Base-by-base conservation (phyloP, 2,888 invertebrate genomes). In the Prosopocoilus inquinatus region DNA sequence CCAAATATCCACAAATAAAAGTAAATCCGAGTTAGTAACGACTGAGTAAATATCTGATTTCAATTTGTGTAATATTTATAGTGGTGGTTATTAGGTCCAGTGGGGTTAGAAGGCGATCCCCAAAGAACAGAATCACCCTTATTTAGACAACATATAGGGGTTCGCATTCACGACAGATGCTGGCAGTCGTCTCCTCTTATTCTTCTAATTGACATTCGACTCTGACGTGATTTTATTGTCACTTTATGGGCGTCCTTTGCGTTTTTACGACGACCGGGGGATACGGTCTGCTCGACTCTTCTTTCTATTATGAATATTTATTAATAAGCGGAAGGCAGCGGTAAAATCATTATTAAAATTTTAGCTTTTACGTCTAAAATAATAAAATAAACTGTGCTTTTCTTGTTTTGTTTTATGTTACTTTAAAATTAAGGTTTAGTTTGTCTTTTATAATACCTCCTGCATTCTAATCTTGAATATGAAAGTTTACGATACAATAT, bases 61-160 rank as follows among this genome's bases (percentile, higher is more conserved):
- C 63, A 64, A 64, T 64, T 64, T 64, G 63, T 58, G 59, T 59
- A 64, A 64, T 64, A 64, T 62, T 64, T 64, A 64, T 64, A 60
- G 63, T 51, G 56, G 56, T 51, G 48, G 51, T 56, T 56, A 56
- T 38, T 20, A 38, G 50, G 55, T 50, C 50, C 55, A 50, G 33
- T 35, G 55, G 55, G 53, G 55, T 38, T 53, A 36, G 38, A 53
- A 53, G 39, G 47, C 32, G 53, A 53, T 47, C 53, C 36, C 35
- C 11, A 16, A 39, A 12, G 41, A 11, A 13, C 9, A 13, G 12
- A 41, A 11, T 11, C 35, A 33, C 52, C 56, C 56, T 36, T 51
- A 47, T 51, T 52, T 47, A 47, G 32, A 15, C 38, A 56, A 47
- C 52, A 39, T 52, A 41, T 47, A 48, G 48, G 56, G 51, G 47